phyloP scores from a whole-genome alignment of 2,113 vertebrate species.

The Sigmodon hispidus region DNA sequence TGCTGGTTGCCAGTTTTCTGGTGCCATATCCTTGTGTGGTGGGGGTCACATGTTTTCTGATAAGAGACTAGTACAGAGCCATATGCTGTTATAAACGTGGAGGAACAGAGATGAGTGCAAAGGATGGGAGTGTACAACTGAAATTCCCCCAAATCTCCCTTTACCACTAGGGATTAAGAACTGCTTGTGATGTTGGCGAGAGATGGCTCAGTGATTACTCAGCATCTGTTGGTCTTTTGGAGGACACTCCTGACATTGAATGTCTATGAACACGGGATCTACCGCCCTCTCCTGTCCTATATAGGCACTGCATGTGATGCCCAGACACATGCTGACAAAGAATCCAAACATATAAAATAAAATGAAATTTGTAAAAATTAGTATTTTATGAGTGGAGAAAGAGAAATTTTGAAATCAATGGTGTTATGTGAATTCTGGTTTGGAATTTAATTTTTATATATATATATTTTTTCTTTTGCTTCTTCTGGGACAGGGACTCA shows the following conservation, averaged over 20 bases:
- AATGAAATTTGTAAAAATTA: neutral
- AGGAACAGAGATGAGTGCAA: neutral
- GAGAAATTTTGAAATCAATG: neutral
- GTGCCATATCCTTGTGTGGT: neutral
- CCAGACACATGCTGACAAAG: neutral
- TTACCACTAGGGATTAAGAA: neutral
- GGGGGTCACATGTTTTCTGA: neutral
- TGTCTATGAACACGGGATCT: neutral
- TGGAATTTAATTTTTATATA: neutral
- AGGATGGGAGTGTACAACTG: neutral
- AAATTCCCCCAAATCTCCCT: neutral
- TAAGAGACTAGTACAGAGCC: neutral
- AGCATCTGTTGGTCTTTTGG: neutral
- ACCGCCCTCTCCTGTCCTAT: neutral
- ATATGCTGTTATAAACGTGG: neutral
- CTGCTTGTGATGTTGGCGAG: neutral
- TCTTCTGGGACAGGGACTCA: neutral
- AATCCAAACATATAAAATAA: neutral
- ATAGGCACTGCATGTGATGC: neutral
- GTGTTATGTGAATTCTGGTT: neutral
- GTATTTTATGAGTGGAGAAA: slow-evolving; percentile 16
- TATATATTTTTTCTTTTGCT: neutral
- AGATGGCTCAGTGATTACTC: neutral
- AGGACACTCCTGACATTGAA: neutral
- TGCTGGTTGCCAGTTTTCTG: neutral